Evolutionary conservation across 2,797 vertebrate species (phyloP).

Genomic region (Eleutherodactylus coqui): DNA sequence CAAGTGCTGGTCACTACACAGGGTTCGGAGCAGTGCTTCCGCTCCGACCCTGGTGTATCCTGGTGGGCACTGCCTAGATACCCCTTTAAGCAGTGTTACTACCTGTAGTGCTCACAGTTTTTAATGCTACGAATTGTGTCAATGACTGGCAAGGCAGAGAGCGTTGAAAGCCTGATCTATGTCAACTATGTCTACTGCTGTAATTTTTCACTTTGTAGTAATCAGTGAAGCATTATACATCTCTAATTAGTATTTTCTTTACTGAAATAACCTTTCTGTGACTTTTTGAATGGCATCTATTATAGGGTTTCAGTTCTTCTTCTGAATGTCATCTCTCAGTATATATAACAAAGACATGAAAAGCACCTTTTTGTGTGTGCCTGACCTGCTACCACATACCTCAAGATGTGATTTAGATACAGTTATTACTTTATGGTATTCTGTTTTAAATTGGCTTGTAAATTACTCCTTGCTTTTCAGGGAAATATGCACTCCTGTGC

Average conservation of each 20-base stretch:
- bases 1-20: too few species aligned
- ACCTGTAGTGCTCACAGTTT: neutral
- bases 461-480: neutral
- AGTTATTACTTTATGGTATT: neutral
- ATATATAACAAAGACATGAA: neutral
- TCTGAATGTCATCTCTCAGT: too few species aligned
- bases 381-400: neutral
- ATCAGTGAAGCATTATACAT: neutral
- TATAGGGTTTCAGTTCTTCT: neutral
- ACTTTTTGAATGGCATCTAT: neutral
- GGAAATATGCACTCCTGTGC: neutral
- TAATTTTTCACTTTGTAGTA: neutral
- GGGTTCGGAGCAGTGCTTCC: too few species aligned
- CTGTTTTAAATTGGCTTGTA: too few species aligned
- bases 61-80: too few species aligned
- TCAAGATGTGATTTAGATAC: too few species aligned
- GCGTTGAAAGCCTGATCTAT: neutral
- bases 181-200: neutral
- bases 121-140: neutral
- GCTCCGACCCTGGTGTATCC: too few species aligned
- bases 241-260: neutral
- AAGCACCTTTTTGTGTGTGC: neutral
- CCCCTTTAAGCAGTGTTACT: too few species aligned
- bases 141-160: neutral
- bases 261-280: neutral